Conservation (phyloP, 2,113 vertebrate genomes). For the Scytalopus superciliaris region DNA sequence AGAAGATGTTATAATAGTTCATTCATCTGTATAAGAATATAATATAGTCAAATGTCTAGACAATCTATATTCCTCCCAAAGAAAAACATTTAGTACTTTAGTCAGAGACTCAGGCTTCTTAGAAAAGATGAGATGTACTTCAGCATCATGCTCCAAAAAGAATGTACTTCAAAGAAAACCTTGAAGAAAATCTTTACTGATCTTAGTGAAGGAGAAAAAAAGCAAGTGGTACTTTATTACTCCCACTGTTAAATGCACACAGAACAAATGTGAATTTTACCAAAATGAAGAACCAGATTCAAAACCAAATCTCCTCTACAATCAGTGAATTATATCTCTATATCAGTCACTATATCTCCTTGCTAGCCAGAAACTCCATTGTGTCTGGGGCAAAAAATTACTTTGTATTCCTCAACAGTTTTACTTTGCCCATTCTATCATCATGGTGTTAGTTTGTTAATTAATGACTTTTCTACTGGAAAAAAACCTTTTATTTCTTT, state of each 20-base stretch:
- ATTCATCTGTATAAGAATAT: not conserved
- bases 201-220: not conserved
- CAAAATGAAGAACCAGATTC: not conserved
- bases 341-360: not conserved
- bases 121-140: not conserved
- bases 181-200: not conserved
- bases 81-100: not conserved
- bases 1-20: not conserved
- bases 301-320: not conserved
- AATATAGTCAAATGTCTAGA: conserved; percentile 29
- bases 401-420: not conserved
- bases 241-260: not conserved
- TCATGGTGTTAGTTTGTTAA: not conserved
- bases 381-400: not conserved
- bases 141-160: not conserved
- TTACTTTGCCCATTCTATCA: not conserved
- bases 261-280: not conserved
- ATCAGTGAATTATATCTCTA: not conserved
- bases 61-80: not conserved
- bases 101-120: not conserved
- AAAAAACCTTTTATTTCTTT: not conserved
- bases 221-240: not conserved
- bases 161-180: not conserved
- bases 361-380: not conserved
- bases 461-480: not conserved